Percentiles rank a stretch among this genome's conserved stretches.
Evolutionary conservation across 2,113 vertebrate genomes (phyloP).

Genomic region (Parus major): DNA sequence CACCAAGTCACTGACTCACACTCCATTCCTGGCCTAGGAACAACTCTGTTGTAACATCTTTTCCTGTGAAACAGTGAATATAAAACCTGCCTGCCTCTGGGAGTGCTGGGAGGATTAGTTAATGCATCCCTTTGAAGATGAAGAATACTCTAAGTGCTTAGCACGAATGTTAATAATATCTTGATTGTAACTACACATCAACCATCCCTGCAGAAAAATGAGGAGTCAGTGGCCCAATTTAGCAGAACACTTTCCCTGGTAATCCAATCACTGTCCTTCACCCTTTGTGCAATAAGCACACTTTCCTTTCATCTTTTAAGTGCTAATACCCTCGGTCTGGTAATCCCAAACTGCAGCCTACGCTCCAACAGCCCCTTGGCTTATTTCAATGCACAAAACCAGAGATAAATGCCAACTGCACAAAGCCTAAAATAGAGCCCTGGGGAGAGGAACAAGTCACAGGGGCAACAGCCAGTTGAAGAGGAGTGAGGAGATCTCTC

Average conservation of each 20-base stretch:
- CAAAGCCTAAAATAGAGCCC: conserved; percentile 9
- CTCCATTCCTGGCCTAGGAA: background rate
- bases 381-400: conserved; percentile 21
- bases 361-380: background rate
- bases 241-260: background rate
- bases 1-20: background rate
- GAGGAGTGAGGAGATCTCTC: background rate
- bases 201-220: conserved; percentile 22
- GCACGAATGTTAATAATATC: conserved; percentile 7
- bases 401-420: background rate
- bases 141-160: conserved; percentile 8
- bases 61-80: background rate
- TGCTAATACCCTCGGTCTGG: conserved; percentile 38
- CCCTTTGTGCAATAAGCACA: conserved; percentile 31
- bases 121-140: conserved; percentile 52
- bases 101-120: background rate
- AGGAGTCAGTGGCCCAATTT: background rate
- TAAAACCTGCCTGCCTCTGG: conserved; percentile 3
- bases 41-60: background rate
- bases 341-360: conserved; percentile 31
- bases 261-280: conserved; percentile 40
- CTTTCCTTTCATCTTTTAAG: conserved; percentile 46
- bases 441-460: background rate
- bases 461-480: background rate
- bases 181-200: background rate